A percentile compares a stretch with the other conserved stretches of the same genome.
phyloP scores from a whole-genome alignment of 1,140 invertebrate species.

The Euwallacea fornicatus region DNA sequence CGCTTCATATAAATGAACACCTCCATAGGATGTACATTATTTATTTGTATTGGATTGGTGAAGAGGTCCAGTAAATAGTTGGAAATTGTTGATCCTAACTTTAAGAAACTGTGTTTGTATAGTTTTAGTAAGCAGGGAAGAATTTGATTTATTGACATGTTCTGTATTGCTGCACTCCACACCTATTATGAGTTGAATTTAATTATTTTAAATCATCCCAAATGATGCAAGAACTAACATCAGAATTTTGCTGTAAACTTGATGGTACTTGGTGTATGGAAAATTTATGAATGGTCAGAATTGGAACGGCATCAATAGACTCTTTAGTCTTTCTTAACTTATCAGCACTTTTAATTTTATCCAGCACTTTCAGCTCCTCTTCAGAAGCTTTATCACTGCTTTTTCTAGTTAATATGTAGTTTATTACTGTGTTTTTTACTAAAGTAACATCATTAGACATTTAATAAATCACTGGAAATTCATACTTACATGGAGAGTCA shows the following conservation, averaged over 20 bases:
- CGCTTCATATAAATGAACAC: slow-evolving; percentile 60
- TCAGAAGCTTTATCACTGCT: slow-evolving; percentile 26
- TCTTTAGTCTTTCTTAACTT: slow-evolving; percentile 36
- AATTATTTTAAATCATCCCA: not conserved
- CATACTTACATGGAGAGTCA: slow-evolving; percentile 53
- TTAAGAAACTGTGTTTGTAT: slow-evolving; percentile 46
- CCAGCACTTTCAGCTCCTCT: slow-evolving; percentile 34
- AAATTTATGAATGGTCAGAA: slow-evolving; percentile 36
- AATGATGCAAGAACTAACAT: slow-evolving; percentile 25
- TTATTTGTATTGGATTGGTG: slow-evolving; percentile 54
- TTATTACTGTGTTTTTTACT: slow-evolving; percentile 41
- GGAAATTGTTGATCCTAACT: slow-evolving; percentile 42
- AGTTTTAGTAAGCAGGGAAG: slow-evolving; percentile 44
- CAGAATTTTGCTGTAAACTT: slow-evolving; percentile 31
- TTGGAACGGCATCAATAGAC: slow-evolving; percentile 25
- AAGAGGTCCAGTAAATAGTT: slow-evolving; percentile 55
- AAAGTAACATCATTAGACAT: slow-evolving; percentile 11
- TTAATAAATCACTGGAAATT: not conserved
- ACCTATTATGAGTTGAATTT: slow-evolving; percentile 36
- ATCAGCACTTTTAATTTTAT: slow-evolving; percentile 35
- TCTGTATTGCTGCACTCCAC: slow-evolving; percentile 46
- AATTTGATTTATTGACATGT: slow-evolving; percentile 44
- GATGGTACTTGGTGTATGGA: slow-evolving; percentile 39
- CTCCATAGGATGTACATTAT: slow-evolving; percentile 62
- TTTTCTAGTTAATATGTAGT: slow-evolving; percentile 40